Percentiles rank a stretch among this genome's conserved stretches.
These are phyloP conservation scores for Melanchra persicariae DNA, from an alignment of 2,888 invertebrate species.

Conservation along the genomic window DNA sequence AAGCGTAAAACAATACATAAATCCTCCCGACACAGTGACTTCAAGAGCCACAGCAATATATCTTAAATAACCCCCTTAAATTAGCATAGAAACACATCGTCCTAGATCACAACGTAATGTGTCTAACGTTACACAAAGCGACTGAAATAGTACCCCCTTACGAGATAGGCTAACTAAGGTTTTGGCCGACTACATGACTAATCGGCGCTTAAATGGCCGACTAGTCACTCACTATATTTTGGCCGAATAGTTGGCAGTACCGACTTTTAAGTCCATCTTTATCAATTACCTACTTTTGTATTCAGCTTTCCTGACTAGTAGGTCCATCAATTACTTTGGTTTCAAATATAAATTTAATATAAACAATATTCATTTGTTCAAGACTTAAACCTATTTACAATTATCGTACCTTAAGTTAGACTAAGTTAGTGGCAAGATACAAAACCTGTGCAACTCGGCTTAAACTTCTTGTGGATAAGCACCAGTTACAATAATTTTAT, in stretches of 20 bases:
- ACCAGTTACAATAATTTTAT: too few relatives aligned
- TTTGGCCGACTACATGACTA: not conserved
- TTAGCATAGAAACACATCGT: slow-evolving; percentile 49
- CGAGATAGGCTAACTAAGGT: not conserved
- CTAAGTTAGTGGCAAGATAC: too few relatives aligned
- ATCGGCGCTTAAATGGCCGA: not conserved
- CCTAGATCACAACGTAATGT: slow-evolving; percentile 50
- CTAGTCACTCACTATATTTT: not conserved
- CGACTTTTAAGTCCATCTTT: too few relatives aligned
- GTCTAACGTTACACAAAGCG: slow-evolving; percentile 26
- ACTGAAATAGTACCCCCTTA: slow-evolving; percentile 35
- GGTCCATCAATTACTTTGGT: too few relatives aligned
- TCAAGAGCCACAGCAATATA: slow-evolving; percentile 1
- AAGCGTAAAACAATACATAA: slow-evolving; percentile 3
- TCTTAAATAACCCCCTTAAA: slow-evolving; percentile 23
- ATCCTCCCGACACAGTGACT: not conserved
- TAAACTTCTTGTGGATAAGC: too few relatives aligned
- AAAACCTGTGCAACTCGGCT: too few relatives aligned
- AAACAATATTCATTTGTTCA: too few relatives aligned
- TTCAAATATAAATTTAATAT: too few relatives aligned
- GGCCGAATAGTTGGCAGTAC: not conserved
- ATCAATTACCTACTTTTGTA: too few relatives aligned
- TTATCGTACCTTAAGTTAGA: too few relatives aligned
- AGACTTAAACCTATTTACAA: too few relatives aligned
- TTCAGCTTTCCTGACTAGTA: too few relatives aligned